Percentiles rank a stretch among this genome's conserved stretches.
These are phyloP conservation scores for Rotaria socialis DNA, from an alignment of 2,888 invertebrate genomes.

Conservation along the genomic window DNA sequence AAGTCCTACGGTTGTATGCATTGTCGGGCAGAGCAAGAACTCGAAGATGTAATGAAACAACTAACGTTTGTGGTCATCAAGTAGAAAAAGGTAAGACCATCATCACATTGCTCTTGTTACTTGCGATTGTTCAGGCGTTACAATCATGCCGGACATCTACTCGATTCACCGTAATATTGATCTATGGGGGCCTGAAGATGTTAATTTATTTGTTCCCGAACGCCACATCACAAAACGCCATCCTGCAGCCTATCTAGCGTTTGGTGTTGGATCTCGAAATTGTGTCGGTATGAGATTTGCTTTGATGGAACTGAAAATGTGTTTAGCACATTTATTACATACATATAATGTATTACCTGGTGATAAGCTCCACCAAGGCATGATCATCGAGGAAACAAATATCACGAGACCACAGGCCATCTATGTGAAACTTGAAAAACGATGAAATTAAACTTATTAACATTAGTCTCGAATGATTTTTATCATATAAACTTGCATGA, in stretches of 20 bases:
- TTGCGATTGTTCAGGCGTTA: neutral
- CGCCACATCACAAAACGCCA: neutral
- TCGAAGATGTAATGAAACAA: neutral
- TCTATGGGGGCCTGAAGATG: neutral
- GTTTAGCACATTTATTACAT: neutral
- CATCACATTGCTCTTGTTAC: neutral
- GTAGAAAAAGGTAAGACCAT: neutral
- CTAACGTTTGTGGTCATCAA: neutral
- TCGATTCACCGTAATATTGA: neutral
- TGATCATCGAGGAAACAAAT: no score
- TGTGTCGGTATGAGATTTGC: neutral
- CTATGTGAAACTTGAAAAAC: no score
- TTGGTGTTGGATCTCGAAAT: neutral
- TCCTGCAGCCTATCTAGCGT: neutral
- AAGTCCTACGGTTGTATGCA: neutral
- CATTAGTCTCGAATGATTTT: no score
- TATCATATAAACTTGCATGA: no score
- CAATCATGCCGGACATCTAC: neutral
- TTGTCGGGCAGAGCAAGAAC: neutral
- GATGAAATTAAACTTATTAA: no score
- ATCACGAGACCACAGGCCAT: no score
- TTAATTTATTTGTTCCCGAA: neutral
- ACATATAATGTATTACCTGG: neutral
- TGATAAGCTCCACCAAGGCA: neutral
- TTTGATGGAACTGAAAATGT: neutral